Base-by-base conservation (phyloP, 1,140 invertebrate genomes). In the Ephestia elutella region DNA sequence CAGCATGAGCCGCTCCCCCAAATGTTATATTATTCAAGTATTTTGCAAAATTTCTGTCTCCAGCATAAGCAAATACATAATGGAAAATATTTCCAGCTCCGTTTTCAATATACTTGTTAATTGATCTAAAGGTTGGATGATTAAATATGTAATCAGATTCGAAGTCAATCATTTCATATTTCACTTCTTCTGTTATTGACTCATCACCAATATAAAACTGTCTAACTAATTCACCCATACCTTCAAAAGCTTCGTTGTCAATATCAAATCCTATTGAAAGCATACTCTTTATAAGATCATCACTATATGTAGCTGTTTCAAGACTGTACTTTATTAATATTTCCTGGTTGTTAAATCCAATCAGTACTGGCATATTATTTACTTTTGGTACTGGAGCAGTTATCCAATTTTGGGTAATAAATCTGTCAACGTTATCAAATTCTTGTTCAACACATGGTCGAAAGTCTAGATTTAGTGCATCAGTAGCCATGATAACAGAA, bases 391-490 rank as follows among this genome's bases (percentile, higher is more conserved):
- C 30, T 5, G 13, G 3, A 15, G 44, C 19, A 18, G 32, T 38
- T n/a, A 53, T 49, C 30, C 62, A 58, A 49, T 61, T 20, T 19
- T 54, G 18, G 15, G 55, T 48, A 19, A 68, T 44, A 55, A 68
- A 56, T 28, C n/a, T 56, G 49, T 64, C 57, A 13, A 60, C 58
- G 18, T 56, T 50, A 38, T 59, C 56, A 58, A 64, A 70, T 50
- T 53, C 13, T 44, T 60, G 38, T 53, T 70, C 68, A 18, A 64
- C 53, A 30, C 68, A 70, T 5, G 68, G 57, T 13, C 13, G 17
- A 44, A 66, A 66, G 1, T n/a, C 8, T 0, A 65, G 18, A 21
- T 51, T 18, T 19, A 65, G 30, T 30, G 50, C 49, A 11, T 4
- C 11, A 8, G 59, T 11, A 13, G 68, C 62, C 13, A 21, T 51